Base-by-base conservation (phyloP, 2,888 invertebrate genomes). In the Nomada goodeniana region DNA sequence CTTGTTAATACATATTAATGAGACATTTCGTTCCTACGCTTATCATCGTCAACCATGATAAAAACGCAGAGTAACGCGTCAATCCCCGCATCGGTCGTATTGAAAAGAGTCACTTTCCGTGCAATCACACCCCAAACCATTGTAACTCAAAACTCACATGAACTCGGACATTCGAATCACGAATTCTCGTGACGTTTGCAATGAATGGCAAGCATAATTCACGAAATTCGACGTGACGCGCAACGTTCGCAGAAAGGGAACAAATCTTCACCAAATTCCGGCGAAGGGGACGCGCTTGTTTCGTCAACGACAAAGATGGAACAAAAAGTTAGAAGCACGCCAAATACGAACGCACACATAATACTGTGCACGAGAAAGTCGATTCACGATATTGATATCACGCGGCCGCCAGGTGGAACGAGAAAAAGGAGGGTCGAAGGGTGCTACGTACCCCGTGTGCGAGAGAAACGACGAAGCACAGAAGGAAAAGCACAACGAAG, bases 381-480 rank as follows among this genome's bases (percentile, higher is more conserved):
- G 18, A 60, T 13, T 10, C 29, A 15, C 13, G 52, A 42, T 26
- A 7, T 55, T 42, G 9, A 52, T 68, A 72, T n/a, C 64, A 18
- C 60, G 23, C 7, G 36, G 36, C 1, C 0, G 42, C 3, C 7
- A 15, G 50, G 2, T 10, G 5, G 5, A 23, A 44, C 20, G 4
- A 4, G n/a, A 9, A 60, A 5, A 26, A 20, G 9, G 47, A 50
- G 50, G 18, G 52, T 7, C 47, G 20, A 68, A 23, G 23, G 64
- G 52, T 26, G 23, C 4, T 52, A 88, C 88, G 71, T 85, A 90
- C 90, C 83, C 88, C 86, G 61, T 57, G 44, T n/a, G 61, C 81
- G 29, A 82, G 53, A 42, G 76, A 84, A 44, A 71, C 55, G 52
- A 76, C 47, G 44, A 26, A 18, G 23, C 53, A 64, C 13, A 85